Percentiles rank a stretch among this genome's conserved stretches.
Evolutionary conservation across 2,113 vertebrate genomes (phyloP).

Genomic region (Nestor notabilis): DNA sequence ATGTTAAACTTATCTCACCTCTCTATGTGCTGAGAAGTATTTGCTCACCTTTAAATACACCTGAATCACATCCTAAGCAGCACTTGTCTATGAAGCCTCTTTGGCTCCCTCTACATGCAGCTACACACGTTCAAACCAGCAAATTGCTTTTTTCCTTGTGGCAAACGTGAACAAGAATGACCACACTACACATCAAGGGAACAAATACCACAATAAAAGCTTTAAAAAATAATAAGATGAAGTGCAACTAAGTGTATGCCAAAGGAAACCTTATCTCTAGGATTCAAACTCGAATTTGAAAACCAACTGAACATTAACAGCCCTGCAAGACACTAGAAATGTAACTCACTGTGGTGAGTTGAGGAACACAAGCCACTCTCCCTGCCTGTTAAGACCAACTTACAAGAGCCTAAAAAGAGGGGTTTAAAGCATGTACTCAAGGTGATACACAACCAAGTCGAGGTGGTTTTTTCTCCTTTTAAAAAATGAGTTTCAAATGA

Average conservation of each 20-base stretch:
- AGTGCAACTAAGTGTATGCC: neutral
- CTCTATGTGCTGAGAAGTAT: neutral
- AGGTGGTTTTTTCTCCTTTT: neutral
- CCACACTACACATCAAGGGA: neutral
- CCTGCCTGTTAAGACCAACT: neutral
- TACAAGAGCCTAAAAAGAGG: neutral
- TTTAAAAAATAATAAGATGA: neutral
- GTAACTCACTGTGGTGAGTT: neutral
- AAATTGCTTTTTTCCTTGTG: neutral
- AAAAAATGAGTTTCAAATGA: neutral
- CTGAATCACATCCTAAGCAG: neutral
- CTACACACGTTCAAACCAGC: neutral
- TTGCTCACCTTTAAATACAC: neutral
- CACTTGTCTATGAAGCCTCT: neutral
- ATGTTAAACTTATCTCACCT: neutral
- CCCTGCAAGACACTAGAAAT: neutral
- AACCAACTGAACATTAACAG: neutral
- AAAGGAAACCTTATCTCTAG: neutral
- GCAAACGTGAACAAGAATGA: neutral
- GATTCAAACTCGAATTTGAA: neutral
- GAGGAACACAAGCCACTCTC: neutral
- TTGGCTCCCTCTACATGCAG: neutral
- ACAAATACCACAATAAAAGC: neutral
- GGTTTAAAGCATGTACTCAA: neutral
- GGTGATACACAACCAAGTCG: accelerated